Percentiles rank a stretch among this genome's conserved stretches.
These are phyloP conservation scores for Aporophyla lueneburgensis DNA, from an alignment of 2,888 invertebrate genomes.

Conservation along the genomic window DNA sequence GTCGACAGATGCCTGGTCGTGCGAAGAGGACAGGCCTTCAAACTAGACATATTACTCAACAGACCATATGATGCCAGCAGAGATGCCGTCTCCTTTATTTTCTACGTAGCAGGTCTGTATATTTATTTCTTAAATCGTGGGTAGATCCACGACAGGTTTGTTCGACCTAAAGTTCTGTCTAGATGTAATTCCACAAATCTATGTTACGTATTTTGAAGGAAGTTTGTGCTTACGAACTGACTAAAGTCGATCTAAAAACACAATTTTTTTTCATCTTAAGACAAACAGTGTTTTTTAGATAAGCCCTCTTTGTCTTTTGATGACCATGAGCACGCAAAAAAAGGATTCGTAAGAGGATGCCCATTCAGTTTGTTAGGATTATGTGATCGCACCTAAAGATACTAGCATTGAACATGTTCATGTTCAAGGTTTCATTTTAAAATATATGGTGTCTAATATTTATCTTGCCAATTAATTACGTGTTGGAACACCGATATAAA, in stretches of 20 bases:
- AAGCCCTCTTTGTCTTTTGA: constrained; percentile 7
- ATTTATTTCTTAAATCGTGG: background rate
- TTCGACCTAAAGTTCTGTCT: background rate
- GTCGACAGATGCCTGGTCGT: constrained; percentile 93
- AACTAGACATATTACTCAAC: constrained; percentile 93
- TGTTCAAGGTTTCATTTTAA: constrained; percentile 43
- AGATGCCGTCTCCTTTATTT: constrained; percentile 96
- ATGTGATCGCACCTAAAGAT: constrained; percentile 30
- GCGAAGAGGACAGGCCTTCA: constrained; percentile 96
- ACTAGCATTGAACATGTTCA: constrained; percentile 6
- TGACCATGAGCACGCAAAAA: constrained; percentile 28
- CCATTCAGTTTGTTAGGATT: constrained; percentile 2
- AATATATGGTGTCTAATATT: constrained; percentile 30
- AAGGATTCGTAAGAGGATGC: constrained; percentile 24
- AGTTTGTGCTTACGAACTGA: constrained; percentile 1
- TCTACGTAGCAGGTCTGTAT: constrained; percentile 93
- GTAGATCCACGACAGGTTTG: background rate
- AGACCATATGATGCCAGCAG: constrained; percentile 93
- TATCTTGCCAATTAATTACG: constrained; percentile 38
- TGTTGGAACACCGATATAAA: constrained; percentile 42
- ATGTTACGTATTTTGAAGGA: constrained; percentile 8
- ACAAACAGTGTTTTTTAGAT: constrained; percentile 28
- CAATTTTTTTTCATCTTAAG: constrained; percentile 1
- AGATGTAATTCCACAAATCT: background rate
- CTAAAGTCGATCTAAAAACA: constrained; percentile 1